Evolutionary conservation across 2,888 invertebrate species (phyloP).

Genomic region (Camponotus fellah): DNA sequence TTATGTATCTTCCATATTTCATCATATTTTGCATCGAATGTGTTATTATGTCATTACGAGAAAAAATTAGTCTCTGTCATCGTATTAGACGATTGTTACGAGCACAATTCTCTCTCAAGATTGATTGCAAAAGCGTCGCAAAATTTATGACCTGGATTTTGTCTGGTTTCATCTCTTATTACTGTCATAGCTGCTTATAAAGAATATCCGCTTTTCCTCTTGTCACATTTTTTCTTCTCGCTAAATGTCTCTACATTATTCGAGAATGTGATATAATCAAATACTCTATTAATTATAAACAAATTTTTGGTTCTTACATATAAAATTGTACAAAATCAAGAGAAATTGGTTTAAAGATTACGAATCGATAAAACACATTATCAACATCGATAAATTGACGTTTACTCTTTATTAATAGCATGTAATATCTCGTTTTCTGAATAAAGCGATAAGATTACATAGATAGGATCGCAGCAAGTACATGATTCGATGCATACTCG

Average conservation of each 20-base stretch:
- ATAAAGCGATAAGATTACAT: background rate
- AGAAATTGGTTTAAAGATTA: background rate
- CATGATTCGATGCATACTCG: background rate
- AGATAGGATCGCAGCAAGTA: background rate
- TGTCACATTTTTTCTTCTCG: background rate
- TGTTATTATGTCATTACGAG: background rate
- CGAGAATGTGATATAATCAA: background rate
- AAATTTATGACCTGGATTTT: slow-evolving; percentile 21
- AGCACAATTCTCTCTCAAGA: background rate
- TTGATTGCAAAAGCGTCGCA: background rate
- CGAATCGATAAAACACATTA: background rate
- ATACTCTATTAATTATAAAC: background rate
- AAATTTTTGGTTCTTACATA: background rate
- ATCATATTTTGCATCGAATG: background rate
- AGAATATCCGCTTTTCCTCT: background rate
- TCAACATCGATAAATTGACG: too few species aligned
- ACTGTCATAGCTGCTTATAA: background rate
- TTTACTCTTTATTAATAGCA: background rate
- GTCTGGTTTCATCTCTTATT: slow-evolving; percentile 25
- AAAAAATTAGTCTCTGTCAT: background rate
- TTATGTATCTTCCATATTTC: background rate
- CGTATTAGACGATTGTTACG: background rate
- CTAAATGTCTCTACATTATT: background rate
- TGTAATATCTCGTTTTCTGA: background rate
- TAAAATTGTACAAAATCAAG: background rate